Base-by-base conservation (phyloP, 2,888 invertebrate genomes). In the Sminthurides aquaticus region DNA sequence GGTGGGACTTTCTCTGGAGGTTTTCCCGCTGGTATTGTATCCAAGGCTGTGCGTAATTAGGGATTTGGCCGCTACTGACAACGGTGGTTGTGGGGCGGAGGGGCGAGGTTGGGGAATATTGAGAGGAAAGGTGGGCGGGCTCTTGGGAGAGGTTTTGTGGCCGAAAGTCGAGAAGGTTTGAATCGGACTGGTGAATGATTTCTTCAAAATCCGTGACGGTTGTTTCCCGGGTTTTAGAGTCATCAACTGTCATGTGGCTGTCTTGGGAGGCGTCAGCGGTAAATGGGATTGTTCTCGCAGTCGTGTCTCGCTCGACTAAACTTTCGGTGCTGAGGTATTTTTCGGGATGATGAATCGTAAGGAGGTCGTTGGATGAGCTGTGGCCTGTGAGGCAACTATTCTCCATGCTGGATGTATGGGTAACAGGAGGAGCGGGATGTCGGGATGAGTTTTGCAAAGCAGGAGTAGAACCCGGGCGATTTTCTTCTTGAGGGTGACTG, bases 141-240 rank as follows among this genome's bases (percentile, higher is more conserved):
- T 54, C 61, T 55, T 61, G n/a, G n/a, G n/a, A n/a, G n/a, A n/a
- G n/a, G n/a, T n/a, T n/a, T n/a, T n/a, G n/a, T n/a, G n/a, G n/a
- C n/a, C n/a, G n/a, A n/a, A n/a, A n/a, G n/a, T n/a, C n/a, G n/a
- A n/a, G n/a, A n/a, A n/a, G n/a, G n/a, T n/a, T n/a, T n/a, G n/a
- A n/a, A n/a, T n/a, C n/a, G n/a, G n/a, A n/a, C n/a, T n/a, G n/a
- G n/a, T n/a, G n/a, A n/a, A n/a, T n/a, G n/a, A n/a, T n/a, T n/a
- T n/a, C 57, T n/a, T 62, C 62, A 49, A 57, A 62, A 48, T 62
- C 49, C 2, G 62, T 62, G 5, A 56, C 62, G 1, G 57, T 57
- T 5, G 57, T 48, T 25, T 49, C 57, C 2, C 62, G 2, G 8
- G 48, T 57, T 22, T 27, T 57, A 20, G 49, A 26, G n/a, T 62